phyloP scores from a whole-genome alignment of 2,888 invertebrate species.

The Drepanosiphum platanoidis region DNA sequence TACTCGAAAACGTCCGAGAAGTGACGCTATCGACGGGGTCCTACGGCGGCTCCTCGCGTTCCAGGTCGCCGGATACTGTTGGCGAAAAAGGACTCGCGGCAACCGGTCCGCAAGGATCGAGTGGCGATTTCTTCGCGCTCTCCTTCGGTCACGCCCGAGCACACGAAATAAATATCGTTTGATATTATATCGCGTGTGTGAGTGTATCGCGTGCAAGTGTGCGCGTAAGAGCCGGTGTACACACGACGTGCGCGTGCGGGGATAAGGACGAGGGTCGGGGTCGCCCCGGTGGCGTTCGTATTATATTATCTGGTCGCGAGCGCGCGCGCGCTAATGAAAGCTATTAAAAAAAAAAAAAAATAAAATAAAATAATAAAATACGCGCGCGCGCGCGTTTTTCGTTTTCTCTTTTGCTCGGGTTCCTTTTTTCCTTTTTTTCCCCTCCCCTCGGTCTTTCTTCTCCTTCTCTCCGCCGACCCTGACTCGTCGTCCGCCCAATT shows the following conservation, averaged over 20 bases:
- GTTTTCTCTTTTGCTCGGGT: slow-evolving; percentile 29
- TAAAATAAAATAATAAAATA: too few relatives aligned
- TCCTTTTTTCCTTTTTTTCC: background rate
- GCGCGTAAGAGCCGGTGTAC: too few relatives aligned
- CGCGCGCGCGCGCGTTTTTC: slow-evolving; percentile 38
- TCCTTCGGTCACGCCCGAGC: too few relatives aligned
- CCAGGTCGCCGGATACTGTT: too few relatives aligned
- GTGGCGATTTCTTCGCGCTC: too few relatives aligned
- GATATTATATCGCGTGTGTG: background rate
- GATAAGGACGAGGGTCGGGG: background rate
- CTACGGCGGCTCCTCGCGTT: too few relatives aligned
- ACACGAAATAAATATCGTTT: background rate
- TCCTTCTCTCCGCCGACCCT: background rate
- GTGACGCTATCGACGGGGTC: too few relatives aligned
- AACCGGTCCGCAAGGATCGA: too few relatives aligned
- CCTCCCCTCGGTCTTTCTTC: background rate
- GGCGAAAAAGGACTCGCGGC: too few relatives aligned
- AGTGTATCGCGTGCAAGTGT: background rate
- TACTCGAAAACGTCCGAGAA: too few relatives aligned
- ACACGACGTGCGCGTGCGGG: background rate
- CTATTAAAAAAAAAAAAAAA: too few relatives aligned
- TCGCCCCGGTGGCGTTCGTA: slow-evolving; percentile 16
- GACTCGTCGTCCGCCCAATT: slow-evolving; percentile 16
- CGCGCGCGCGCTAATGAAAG: slow-evolving; percentile 53
- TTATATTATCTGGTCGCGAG: slow-evolving; percentile 51